Conservation (phyloP, 2,888 invertebrate genomes). For the Fissipunctia ypsillon region DNA sequence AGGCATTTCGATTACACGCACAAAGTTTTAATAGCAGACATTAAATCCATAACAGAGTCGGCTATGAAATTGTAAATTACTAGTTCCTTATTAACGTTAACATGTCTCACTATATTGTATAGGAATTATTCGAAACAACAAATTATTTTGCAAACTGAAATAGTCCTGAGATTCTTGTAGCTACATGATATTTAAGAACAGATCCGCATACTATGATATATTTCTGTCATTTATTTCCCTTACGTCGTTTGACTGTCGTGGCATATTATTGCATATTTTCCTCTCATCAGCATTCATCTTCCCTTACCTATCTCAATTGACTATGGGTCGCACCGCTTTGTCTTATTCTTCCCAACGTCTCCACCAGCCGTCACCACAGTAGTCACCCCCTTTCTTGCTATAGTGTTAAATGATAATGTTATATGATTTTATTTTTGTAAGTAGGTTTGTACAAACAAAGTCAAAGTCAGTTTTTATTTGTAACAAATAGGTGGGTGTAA, state of each 20-base stretch:
- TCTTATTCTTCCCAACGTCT: no score
- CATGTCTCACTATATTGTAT: not conserved
- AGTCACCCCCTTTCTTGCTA: not conserved
- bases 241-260: not conserved
- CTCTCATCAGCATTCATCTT: not conserved
- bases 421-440: no score
- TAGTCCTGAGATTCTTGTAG: not conserved
- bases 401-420: no score
- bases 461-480: no score
- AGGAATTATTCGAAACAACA: not conserved
- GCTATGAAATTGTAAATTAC: constrained; percentile 47
- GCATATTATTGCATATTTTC: not conserved
- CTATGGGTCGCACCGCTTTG: not conserved
- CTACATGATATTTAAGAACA: not conserved
- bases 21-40: constrained; percentile 46
- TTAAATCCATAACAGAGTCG: constrained; percentile 22
- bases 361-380: not conserved
- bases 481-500: no score
- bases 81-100: constrained; percentile 32
- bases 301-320: not conserved
- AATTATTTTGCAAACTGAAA: constrained; percentile 1
- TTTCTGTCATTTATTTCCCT: not conserved
- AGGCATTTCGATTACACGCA: constrained; percentile 26
- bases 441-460: no score
- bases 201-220: not conserved